Base-by-base conservation (phyloP, 2,888 invertebrate species). In the Polia nebulosa region DNA sequence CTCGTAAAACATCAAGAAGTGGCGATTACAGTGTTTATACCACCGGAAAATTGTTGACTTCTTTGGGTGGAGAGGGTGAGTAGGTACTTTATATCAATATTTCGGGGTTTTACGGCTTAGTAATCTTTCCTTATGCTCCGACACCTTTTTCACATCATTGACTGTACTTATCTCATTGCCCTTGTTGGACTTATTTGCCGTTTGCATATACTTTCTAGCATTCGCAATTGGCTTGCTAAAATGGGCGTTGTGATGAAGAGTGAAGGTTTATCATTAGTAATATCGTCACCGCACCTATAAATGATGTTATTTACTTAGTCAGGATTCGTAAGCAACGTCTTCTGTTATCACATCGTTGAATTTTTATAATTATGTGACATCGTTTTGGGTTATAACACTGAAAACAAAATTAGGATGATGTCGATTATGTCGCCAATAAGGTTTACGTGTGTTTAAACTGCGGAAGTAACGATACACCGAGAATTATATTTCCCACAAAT, bases 1-100 rank as follows among this genome's bases (percentile, higher is more conserved):
- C 56, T 73, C 67, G 88, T 89, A 82, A 84, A 85, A 86, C 81
- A 75, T 63, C 76, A 83, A 82, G 75, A 81, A 83, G 81, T 72
- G 83, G 76, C 80, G 79, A 81, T 87, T 87, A 82, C 82, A 87
- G 92, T 90, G 89, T 80, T 85, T 78, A 74, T 78, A 84, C 82
- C 78, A 81, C 80, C 84, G 76, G 88, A 87, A 90, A 90, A 89
- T 90, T 92, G 91, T 92, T 91, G 91, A 92, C 91, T 94, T 92
- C 91, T 88, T 92, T 90, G 91, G 91, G 91, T 90, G 92, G 88
- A 92, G 90, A 92, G 91, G 95, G 95, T 95, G 90, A 94, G 95
- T 94, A 91, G 88, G 85, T 89, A 90, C 85, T 87, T 90, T 85
- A 69, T 69, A 83, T 76, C 88, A 90, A 88, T 91, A 92, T 89